These are phyloP conservation scores for Pyrocephalus nanus DNA, from an alignment of 2,797 vertebrate genomes.

Conservation along the genomic window DNA sequence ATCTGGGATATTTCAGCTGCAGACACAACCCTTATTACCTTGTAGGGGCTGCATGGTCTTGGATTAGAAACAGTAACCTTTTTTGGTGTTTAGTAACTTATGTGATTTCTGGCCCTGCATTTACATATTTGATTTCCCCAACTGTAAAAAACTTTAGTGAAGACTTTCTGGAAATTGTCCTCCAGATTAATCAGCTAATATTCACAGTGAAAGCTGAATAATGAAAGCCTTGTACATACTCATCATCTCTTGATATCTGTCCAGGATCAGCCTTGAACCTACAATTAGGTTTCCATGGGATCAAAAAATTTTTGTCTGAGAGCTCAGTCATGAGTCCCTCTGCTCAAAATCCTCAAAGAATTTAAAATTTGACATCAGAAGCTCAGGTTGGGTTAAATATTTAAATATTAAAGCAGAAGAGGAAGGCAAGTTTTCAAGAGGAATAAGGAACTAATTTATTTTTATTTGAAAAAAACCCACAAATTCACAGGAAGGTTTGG, in stretches of 20 bases:
- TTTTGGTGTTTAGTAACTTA: background rate
- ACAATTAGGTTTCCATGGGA: background rate
- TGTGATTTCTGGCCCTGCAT: background rate
- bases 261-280: background rate
- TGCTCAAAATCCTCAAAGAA: background rate
- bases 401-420: background rate
- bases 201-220: background rate
- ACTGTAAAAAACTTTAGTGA: background rate
- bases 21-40: background rate
- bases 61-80: background rate
- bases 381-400: background rate
- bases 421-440: background rate
- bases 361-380: background rate
- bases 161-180: background rate
- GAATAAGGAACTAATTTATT: background rate
- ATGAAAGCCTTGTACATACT: background rate
- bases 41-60: accelerated
- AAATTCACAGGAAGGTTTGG: background rate
- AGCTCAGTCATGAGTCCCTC: no score
- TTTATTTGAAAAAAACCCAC: background rate
- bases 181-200: background rate
- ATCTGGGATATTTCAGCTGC: background rate
- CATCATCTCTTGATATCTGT: background rate
- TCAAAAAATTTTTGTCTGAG: background rate
- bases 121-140: background rate